Percentiles rank a stretch among this genome's conserved stretches.
These are phyloP conservation scores for Onychomys arenicola DNA, from an alignment of 2,797 vertebrate genomes.

Conservation along the genomic window DNA sequence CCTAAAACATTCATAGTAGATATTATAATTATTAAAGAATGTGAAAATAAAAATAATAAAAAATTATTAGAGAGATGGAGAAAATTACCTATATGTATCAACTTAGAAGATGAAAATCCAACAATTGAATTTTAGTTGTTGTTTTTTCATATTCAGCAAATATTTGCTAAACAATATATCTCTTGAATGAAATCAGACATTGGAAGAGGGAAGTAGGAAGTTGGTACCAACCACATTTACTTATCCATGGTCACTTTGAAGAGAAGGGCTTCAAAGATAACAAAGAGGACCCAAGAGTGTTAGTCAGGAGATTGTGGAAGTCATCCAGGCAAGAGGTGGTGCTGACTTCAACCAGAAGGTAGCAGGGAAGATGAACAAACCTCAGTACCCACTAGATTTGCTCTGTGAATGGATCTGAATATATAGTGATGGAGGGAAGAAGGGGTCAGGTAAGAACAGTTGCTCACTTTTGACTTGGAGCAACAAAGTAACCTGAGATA, in stretches of 20 bases:
- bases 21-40: neutral
- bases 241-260: neutral
- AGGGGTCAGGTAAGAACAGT: neutral
- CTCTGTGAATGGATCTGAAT: neutral
- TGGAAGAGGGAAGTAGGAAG: neutral
- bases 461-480: neutral
- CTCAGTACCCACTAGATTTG: no score
- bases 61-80: neutral
- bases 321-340: neutral
- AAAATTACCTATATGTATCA: constrained; percentile 10
- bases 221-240: neutral
- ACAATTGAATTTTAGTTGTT: neutral
- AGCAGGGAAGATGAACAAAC: neutral
- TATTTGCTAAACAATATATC: constrained; percentile 13
- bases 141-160: neutral
- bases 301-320: neutral
- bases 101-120: neutral
- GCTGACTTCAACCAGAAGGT: neutral
- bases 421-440: neutral
- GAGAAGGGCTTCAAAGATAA: neutral
- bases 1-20: neutral
- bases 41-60: neutral
- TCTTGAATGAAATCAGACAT: neutral
- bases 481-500: neutral
- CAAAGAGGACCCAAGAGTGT: neutral